Evolutionary conservation across 2,113 vertebrate genomes (phyloP), one percentile per base, ranked within the genome.

Genomic region (Halichoerus grypus): DNA sequence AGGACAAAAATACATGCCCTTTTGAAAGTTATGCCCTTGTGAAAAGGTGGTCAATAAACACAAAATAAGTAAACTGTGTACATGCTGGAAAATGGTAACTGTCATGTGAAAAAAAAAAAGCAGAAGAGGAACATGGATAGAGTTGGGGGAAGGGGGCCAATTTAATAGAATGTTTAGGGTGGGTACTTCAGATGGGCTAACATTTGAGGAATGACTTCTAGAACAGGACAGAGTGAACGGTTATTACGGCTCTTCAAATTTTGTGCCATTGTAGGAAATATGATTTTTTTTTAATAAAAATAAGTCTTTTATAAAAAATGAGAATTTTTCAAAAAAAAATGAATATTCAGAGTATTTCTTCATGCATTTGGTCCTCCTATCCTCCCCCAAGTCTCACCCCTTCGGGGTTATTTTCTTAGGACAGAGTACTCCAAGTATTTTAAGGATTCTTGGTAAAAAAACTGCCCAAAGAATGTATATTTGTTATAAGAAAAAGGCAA

Each of bases 371-470:
- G 26, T 81, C 51, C 36, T 95, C 5, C 11, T 4, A 24, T 7
- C 6, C 10, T 61, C 53, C 3, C 10, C 42, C 6, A 59, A 33
- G 26, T 5, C 55, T 2, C 1, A 57, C 7, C 11, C 4, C 19
- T 10, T 46, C 28, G 63, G 36, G 21, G 26, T 74, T 22, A 92
- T 93, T 92, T 86, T 53, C 51, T 96, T 92, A 51, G 57, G 28
- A 39, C 31, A 92, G 22, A 91, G n/a, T 77, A 18, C n/a, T 86
- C 24, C 61, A 71, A 96, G 36, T 49, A 77, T 42, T 88, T 95
- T 79, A 82, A 80, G 53, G 76, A 71, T 42, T 69, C 24, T 96
- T 69, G 33, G 67, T 69, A 57, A 92, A 63, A 93, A 89, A 46
- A 12, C 19, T 36, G 12, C 69, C 53, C 90, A 81, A 79, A 16